These are phyloP conservation scores for Geophilus truncorum DNA, from an alignment of 2,888 invertebrate species.

Conservation along the genomic window DNA sequence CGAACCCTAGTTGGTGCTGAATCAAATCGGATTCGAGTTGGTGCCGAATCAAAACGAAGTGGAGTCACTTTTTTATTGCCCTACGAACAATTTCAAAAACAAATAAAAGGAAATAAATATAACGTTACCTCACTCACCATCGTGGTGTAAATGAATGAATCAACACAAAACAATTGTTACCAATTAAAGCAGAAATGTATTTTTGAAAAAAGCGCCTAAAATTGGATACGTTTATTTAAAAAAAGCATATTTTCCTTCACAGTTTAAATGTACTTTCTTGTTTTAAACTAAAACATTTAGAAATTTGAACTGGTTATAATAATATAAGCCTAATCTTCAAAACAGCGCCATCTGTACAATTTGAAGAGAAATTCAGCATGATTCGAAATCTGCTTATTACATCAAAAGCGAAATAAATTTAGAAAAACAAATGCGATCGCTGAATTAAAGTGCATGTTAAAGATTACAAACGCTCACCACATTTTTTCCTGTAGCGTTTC, in stretches of 20 bases:
- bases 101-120: too few relatives aligned
- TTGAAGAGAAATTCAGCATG: neutral
- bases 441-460: neutral
- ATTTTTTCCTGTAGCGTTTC: neutral
- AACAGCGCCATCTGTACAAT: neutral
- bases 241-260: too few relatives aligned
- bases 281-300: neutral
- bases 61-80: neutral
- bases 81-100: neutral
- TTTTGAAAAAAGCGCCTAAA: neutral
- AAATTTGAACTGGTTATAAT: neutral
- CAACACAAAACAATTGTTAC: too few relatives aligned
- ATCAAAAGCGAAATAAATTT: neutral
- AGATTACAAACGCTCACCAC: neutral
- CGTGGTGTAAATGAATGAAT: too few relatives aligned
- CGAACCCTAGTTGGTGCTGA: constrained; percentile 12
- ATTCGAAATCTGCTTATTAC: neutral
- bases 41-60: constrained; percentile 31
- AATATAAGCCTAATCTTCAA: neutral
- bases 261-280: too few relatives aligned
- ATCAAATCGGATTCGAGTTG: constrained; percentile 29
- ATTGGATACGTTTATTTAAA: neutral
- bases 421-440: neutral
- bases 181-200: neutral
- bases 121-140: too few relatives aligned